phyloP scores from a whole-genome alignment of 2,797 vertebrate species.

The Lophius americanus region DNA sequence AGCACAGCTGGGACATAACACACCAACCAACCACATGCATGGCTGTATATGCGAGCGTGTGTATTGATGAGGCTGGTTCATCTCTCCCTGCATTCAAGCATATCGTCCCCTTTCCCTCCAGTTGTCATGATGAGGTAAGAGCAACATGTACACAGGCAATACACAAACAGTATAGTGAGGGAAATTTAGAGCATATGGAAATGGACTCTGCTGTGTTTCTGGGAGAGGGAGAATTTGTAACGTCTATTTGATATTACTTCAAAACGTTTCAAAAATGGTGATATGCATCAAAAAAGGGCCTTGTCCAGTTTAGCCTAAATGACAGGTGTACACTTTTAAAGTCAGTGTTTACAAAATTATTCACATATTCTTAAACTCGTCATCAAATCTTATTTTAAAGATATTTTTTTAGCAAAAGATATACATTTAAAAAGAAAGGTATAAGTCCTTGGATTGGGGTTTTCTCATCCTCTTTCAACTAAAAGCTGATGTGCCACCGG shows the following conservation, averaged over 20 bases:
- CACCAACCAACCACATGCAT: conserved; percentile 59
- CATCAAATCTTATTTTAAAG: conserved; percentile 29
- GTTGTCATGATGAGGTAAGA: conserved; percentile 82
- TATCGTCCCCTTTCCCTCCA: conserved; percentile 67
- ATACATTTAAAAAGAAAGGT: conserved; percentile 2
- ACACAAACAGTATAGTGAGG: no score
- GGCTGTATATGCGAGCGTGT: conserved; percentile 33
- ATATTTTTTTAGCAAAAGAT: conserved; percentile 20
- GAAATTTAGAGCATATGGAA: conserved; percentile 45
- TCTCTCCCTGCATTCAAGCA: conserved; percentile 33
- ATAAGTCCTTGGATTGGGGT: conserved; percentile 18
- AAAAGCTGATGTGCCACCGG: conserved; percentile 26
- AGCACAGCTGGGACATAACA: conserved; percentile 56
- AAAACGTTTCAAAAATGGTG: conserved; percentile 30
- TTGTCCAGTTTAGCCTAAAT: conserved; percentile 40
- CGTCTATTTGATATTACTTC: conserved; percentile 7
- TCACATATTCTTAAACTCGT: conserved; percentile 34
- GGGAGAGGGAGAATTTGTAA: conserved; percentile 9
- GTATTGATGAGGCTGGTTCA: conserved; percentile 28
- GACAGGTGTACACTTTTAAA: conserved; percentile 25
- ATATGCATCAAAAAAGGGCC: conserved; percentile 25
- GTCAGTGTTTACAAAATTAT: conserved; percentile 36
- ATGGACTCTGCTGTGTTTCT: conserved; percentile 48
- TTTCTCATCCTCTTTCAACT: conserved; percentile 7
- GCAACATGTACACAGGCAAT: conserved; percentile 57